Evolutionary conservation across 2,113 vertebrate species (phyloP).

Genomic region (Nycticorax nycticorax): DNA sequence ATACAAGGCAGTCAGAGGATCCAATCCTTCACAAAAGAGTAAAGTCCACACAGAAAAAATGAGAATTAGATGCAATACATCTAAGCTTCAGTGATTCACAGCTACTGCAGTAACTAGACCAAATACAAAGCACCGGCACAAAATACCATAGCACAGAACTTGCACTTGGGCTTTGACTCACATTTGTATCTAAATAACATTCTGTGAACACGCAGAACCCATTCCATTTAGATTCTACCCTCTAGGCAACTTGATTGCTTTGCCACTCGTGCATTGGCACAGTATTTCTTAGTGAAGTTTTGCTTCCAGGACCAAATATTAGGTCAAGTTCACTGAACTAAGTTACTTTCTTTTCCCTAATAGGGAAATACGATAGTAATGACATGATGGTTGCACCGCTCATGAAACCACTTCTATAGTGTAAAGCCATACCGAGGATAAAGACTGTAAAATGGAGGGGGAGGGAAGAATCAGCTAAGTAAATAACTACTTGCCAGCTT

Average conservation of each 20-base stretch:
- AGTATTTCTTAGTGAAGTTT: not conserved
- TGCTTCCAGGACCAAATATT: not conserved
- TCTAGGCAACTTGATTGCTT: not conserved
- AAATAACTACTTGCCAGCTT: not conserved
- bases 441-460: not conserved
- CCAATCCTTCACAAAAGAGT: not conserved
- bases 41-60: not conserved
- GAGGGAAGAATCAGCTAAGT: not conserved
- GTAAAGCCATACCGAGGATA: not conserved
- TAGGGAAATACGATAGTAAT: not conserved
- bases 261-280: not conserved
- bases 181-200: not conserved
- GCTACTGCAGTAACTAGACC: not conserved
- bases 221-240: not conserved
- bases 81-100: not conserved
- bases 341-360: not conserved
- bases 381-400: not conserved
- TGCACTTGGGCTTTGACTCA: not conserved
- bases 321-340: not conserved
- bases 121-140: not conserved
- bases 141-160: not conserved
- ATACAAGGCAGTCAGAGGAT: not conserved
- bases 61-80: not conserved
- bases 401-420: too few species aligned
- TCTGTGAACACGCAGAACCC: not conserved